Base-by-base conservation (phyloP, 2,888 invertebrate genomes). In the Fabriciana adippe region DNA sequence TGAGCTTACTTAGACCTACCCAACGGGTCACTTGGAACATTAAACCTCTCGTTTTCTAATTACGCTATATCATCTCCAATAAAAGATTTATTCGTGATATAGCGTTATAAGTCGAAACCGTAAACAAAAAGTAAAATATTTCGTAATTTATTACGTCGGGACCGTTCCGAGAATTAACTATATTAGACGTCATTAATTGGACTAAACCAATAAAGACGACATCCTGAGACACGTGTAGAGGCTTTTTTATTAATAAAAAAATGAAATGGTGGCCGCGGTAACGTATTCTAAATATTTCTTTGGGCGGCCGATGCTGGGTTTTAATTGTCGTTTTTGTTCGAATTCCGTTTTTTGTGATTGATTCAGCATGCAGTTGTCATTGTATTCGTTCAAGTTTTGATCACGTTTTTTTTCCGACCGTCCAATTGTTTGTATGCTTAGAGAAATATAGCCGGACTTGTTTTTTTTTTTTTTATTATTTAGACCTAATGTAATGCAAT, bases 301-400 rank as follows among this genome's bases (percentile, higher is more conserved):
- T 85, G 83, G 85, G 74, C 83, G 79, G 81, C 83, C 86, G 80
- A 81, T 79, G 77, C 81, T 83, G 80, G 73, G 72, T 78, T 79
- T 92, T 92, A 92, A 92, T 92, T 92, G 91, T 92, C 87, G 91
- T 92, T 92, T 92, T 92, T 92, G 87, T 90, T 83, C 87, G 89
- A 83, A 90, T 91, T 90, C 90, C 87, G 84, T 90, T 92, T 92
- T 92, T 92, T 92, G 89, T 91, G 89, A 90, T 90, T 89, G 91
- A 92, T 90, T 89, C 90, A 88, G 86, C 88, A 85, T 88, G 88
- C 91, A 90, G 92, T 92, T 90, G 90, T 92, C 90, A 90, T 92
- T 92, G 92, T 92, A 84, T 88, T 85, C 89, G 88, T 86, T 88
- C 86, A 81, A 86, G 90, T 84, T 87, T 82, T 84, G 89, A 88